Evolutionary conservation across 2,113 vertebrate species (phyloP), one percentile per base, ranked within the genome.

Genomic region (Prolemur simus): DNA sequence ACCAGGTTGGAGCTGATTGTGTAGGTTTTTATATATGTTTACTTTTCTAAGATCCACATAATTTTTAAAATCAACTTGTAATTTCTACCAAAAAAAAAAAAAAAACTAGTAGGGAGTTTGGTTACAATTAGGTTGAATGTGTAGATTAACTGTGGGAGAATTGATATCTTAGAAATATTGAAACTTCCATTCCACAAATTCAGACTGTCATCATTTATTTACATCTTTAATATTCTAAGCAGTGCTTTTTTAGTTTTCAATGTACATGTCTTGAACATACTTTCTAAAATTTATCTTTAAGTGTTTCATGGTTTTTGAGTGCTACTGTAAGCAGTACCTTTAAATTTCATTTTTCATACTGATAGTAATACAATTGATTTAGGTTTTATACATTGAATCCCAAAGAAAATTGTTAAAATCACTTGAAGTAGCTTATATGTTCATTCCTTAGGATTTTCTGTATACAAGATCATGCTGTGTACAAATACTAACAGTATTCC

Each of bases 211-310:
- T 52, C 42, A 17, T 25, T 93, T 58, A 54, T 68, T 89, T 47
- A 52, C 15, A 34, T 87, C 32, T 89, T 85, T 42, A 96, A 63
- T 68, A 84, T 68, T 84, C 21, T 91, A 60, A 84, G 32, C 13
- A 76, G 25, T 81, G 8, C 6, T 78, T 42, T 71, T 56, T 2
- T 56, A 92, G 32, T 85, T 84, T 73, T 84, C 37, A 42, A n/a
- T 12, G 5, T 85, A 56, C 25, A 6, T 77, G 34, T 87, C 49
- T 64, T 77, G 8, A 92, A 86, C 20, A 74, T 66, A 80, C 13
- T 94, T 91, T 25, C 69, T 88, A 86, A 96, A 92, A 68, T 49
- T 76, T 74, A 86, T 17, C 25, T 92, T 45, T 49, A 32, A 69
- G n/a, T 60, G 15, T 58, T 82, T 71, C 34, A 15, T 68, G 29